Percentiles rank a stretch among this genome's conserved stretches.
These are phyloP conservation scores for Chelonus formosanus DNA, from an alignment of 2,888 invertebrate genomes.

Conservation along the genomic window DNA sequence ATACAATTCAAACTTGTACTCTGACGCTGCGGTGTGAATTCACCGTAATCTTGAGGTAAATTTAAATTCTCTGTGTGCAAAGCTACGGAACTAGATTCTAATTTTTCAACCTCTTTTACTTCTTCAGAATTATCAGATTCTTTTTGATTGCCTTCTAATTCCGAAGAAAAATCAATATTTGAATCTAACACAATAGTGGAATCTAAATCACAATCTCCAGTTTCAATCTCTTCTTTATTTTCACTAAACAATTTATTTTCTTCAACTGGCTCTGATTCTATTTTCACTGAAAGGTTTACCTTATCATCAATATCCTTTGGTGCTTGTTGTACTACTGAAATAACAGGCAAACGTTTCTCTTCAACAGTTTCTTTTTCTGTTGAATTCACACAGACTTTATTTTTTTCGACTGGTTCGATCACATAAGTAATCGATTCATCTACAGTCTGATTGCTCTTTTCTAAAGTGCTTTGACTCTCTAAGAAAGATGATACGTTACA, in stretches of 20 bases:
- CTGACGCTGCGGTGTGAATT: conserved; percentile 40
- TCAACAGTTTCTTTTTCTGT: background rate
- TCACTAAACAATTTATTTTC: background rate
- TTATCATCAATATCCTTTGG: background rate
- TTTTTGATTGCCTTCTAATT: conserved; percentile 43
- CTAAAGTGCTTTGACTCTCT: conserved; percentile 22
- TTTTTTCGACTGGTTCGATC: background rate
- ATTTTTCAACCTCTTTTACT: conserved; percentile 49
- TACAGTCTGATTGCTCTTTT: background rate
- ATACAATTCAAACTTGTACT: conserved; percentile 38
- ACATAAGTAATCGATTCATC: conserved; percentile 4
- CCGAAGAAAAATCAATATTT: conserved; percentile 14
- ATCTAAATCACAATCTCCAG: conserved; percentile 19
- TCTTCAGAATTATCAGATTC: conserved; percentile 46
- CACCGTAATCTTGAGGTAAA: conserved; percentile 33
- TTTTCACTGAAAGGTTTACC: background rate
- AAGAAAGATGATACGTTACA: conserved; percentile 35
- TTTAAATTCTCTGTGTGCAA: background rate
- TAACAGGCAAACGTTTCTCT: no score
- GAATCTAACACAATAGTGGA: conserved; percentile 30
- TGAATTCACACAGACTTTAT: background rate
- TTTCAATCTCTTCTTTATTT: background rate
- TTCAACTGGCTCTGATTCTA: background rate
- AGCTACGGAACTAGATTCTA: conserved; percentile 28
- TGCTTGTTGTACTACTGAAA: background rate